These are phyloP conservation scores for Fratercula arctica DNA, from an alignment of 2,797 vertebrate species.

Conservation along the genomic window DNA sequence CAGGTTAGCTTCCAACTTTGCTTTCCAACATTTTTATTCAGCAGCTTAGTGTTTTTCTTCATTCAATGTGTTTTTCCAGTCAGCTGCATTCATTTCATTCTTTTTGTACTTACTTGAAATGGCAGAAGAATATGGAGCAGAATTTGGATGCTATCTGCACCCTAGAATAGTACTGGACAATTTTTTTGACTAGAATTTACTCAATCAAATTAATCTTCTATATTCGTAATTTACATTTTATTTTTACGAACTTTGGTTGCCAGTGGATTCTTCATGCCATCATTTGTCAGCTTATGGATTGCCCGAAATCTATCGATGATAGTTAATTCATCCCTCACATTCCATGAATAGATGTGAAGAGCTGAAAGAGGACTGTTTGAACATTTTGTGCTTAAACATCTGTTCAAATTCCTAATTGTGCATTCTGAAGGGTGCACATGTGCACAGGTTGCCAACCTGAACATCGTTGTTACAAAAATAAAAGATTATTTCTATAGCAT, in stretches of 20 bases:
- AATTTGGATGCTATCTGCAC: neutral
- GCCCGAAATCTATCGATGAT: neutral
- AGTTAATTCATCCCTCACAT: neutral
- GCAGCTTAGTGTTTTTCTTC: neutral
- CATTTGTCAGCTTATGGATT: neutral
- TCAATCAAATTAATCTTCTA: neutral
- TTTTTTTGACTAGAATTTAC: neutral
- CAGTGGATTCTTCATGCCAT: neutral
- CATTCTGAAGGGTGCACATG: neutral
- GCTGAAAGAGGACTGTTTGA: neutral
- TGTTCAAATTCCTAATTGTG: neutral
- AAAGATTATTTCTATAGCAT: neutral
- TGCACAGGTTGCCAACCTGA: neutral
- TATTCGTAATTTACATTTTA: neutral
- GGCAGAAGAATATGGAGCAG: neutral
- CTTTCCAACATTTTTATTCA: neutral
- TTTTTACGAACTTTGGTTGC: neutral
- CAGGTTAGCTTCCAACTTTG: neutral
- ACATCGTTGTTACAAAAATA: neutral
- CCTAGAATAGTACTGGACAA: neutral
- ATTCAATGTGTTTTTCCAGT: neutral
- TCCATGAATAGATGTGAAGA: neutral
- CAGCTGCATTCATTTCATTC: neutral
- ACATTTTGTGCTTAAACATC: neutral
- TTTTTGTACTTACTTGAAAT: neutral